phyloP scores from a whole-genome alignment of 2,888 invertebrate genomes.

The Chirona hameri region DNA sequence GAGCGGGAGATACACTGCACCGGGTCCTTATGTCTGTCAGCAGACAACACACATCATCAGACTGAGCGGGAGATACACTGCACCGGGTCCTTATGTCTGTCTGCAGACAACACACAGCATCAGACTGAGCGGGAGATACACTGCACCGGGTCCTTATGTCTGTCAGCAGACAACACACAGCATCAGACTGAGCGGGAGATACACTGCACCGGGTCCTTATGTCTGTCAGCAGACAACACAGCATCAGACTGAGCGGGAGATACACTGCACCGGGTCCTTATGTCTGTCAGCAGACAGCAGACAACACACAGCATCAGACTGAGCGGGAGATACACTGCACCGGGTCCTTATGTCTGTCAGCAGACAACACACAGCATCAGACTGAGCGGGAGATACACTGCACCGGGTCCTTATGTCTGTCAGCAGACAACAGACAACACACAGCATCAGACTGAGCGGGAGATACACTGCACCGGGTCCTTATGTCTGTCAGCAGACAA shows the following conservation, averaged over 20 bases:
- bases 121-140: conserved; percentile 85
- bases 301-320: conserved; percentile 90
- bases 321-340: conserved; percentile 87
- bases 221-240: conserved; percentile 55
- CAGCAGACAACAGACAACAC: neutral
- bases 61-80: conserved; percentile 86
- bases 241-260: too few species aligned
- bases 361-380: conserved; percentile 60
- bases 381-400: conserved; percentile 89
- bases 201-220: conserved; percentile 92
- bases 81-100: conserved; percentile 89
- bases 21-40: too few species aligned
- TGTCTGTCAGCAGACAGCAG: conserved; percentile 61
- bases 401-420: conserved; percentile 89
- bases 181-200: conserved; percentile 84
- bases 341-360: conserved; percentile 82
- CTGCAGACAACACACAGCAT: conserved; percentile 55
- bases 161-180: conserved; percentile 54
- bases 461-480: conserved; percentile 90
- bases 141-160: conserved; percentile 93
- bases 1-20: too few species aligned
- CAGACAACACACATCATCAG: conserved; percentile 80
- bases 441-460: conserved; percentile 82
- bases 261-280: too few species aligned
- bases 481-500: conserved; percentile 64